Conservation (phyloP, 2,113 vertebrate genomes). For the Nothobranchius kuhntae region DNA sequence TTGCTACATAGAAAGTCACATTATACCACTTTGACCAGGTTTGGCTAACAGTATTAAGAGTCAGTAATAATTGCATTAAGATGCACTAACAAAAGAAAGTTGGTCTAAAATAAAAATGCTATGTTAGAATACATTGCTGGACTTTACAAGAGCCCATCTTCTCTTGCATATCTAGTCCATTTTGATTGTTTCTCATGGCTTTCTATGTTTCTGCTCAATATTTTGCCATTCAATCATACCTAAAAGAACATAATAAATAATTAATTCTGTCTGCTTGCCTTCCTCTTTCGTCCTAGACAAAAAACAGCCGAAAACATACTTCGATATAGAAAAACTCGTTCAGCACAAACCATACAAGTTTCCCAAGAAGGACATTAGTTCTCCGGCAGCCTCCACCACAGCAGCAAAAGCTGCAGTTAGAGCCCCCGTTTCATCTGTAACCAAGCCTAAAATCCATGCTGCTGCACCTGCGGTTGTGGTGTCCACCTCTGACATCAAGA, state of each 20-base stretch:
- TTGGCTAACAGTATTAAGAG: too few relatives aligned
- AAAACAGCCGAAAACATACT: constrained; percentile 66
- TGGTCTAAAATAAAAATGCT: too few relatives aligned
- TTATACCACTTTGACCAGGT: too few relatives aligned
- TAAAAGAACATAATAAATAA: constrained; percentile 26
- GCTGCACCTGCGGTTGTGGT: background rate
- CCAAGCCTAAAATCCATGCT: background rate
- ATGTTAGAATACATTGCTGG: too few relatives aligned
- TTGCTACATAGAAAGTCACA: too few relatives aligned
- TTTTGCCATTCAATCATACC: background rate
- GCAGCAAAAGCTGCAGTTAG: constrained; percentile 14
- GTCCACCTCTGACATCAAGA: background rate
- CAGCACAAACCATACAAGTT: constrained; percentile 64
- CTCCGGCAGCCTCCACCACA: constrained; percentile 2
- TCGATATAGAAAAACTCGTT: constrained; percentile 75
- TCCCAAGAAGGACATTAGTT: constrained; percentile 53
- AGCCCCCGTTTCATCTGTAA: background rate
- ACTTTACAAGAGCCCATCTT: too few relatives aligned
- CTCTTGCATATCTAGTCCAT: too few relatives aligned
- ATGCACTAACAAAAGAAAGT: too few relatives aligned
- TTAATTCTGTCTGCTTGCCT: constrained; percentile 56
- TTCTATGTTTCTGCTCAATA: background rate
- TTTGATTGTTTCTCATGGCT: background rate
- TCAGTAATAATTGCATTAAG: too few relatives aligned
- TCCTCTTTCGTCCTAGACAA: constrained; percentile 66